Base-by-base conservation (phyloP, 2,113 vertebrate genomes). In the Scolopax mira region DNA sequence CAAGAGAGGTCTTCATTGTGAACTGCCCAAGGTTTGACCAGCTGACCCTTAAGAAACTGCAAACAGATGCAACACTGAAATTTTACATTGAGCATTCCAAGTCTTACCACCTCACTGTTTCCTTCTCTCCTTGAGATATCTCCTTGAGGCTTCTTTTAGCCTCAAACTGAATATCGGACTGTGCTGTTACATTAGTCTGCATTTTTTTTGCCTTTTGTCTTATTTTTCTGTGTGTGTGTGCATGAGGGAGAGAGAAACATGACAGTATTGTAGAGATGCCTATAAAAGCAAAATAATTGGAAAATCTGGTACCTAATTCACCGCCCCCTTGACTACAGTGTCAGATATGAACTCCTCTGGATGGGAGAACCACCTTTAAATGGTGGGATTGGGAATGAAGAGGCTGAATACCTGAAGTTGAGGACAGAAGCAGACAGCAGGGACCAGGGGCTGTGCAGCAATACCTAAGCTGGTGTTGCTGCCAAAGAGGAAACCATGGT, bases 131-230 rank as follows among this genome's bases (percentile, higher is more conserved):
- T 77, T 58, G 48, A 84, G 25, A 22, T 66, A 30, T 79, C 51
- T n/a, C n/a, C n/a, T n/a, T n/a, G 33, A 10, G 66, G 64, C 71
- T 39, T 30, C 35, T 30, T 73, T 93, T 57, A 88, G 33, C 44
- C 48, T 85, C 79, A 94, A 42, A 60, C 9, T 7, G 4, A 78
- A 12, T 61, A 51, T 18, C 7, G 19, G 24, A 51, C 39, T 13
- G 13, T 85, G 24, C 13, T 2, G 1, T 57, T 31, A 41, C 10
- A 35, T 61, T n/a, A 75, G 5, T 31, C 13, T 73, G 35, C 2
- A 3, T 0, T 3, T 18, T 60, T 60, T 64, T 39, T 46, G 9
- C 12, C 4, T 30, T 66, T 66, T 18, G 1, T 5, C 17, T 48
- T 28, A 54, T 35, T 52, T 23, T 13, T 1, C 1, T 7, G 0